These are phyloP conservation scores for Pituophis catenifer DNA, from an alignment of 2,113 vertebrate species.

Conservation along the genomic window DNA sequence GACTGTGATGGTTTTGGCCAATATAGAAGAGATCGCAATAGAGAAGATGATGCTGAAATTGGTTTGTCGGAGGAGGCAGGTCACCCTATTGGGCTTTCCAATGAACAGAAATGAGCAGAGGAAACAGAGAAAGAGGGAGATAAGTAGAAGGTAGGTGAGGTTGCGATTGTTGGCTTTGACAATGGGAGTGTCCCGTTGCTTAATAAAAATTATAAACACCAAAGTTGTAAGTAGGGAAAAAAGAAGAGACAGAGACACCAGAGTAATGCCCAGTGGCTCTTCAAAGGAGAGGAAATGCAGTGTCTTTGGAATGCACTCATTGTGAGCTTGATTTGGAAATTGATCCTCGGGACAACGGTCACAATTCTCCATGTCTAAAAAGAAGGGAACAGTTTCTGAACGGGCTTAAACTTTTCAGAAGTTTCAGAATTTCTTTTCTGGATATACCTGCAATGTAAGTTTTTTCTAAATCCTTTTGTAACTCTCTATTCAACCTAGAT, in stretches of 20 bases:
- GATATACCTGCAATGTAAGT: too few relatives aligned
- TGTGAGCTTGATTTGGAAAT: background rate
- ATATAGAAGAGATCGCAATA: too few relatives aligned
- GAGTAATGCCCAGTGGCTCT: background rate
- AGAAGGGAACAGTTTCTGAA: too few relatives aligned
- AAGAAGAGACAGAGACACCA: background rate
- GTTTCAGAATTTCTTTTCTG: too few relatives aligned
- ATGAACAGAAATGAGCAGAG: too few relatives aligned
- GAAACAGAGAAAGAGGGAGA: background rate
- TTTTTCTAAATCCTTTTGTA: too few relatives aligned
- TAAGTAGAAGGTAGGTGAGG: background rate
- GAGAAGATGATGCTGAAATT: too few relatives aligned
- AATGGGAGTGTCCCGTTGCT: background rate
- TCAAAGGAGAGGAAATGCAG: background rate
- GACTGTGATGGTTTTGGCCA: too few relatives aligned
- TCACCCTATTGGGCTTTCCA: too few relatives aligned
- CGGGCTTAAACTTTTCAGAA: too few relatives aligned
- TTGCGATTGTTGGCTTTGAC: constrained; percentile 10
- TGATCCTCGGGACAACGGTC: background rate
- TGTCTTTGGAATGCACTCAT: background rate
- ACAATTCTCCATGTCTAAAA: background rate
- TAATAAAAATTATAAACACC: background rate
- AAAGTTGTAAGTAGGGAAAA: background rate
- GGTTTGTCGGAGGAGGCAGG: too few relatives aligned
- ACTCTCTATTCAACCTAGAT: too few relatives aligned